These are phyloP conservation scores for Cisticola juncidis DNA, from an alignment of 2,113 vertebrate genomes.

Conservation along the genomic window DNA sequence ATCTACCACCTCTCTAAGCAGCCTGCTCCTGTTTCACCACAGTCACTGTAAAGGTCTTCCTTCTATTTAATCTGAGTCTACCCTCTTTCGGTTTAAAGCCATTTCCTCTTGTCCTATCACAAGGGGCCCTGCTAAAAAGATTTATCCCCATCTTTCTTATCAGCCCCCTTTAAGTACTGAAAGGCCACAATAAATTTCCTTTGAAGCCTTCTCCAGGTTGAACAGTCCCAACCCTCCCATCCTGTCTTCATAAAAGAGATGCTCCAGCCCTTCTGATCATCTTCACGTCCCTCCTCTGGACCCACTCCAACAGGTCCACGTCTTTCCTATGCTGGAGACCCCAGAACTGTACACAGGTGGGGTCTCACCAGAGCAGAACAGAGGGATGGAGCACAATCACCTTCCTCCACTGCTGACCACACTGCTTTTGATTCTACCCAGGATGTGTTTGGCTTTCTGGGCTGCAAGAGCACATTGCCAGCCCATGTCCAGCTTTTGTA, in stretches of 20 bases:
- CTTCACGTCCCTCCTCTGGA: not conserved
- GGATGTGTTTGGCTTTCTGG: not conserved
- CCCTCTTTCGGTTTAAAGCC: not conserved
- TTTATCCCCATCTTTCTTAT: not conserved
- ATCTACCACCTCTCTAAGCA: not conserved
- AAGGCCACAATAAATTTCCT: not conserved
- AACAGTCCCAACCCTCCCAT: not conserved
- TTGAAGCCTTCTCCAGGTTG: not conserved
- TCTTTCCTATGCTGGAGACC: not conserved
- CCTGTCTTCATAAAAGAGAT: not conserved
- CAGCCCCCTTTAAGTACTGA: not conserved
- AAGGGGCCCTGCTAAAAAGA: not conserved
- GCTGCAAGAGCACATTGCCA: not conserved
- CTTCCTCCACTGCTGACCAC: not conserved
- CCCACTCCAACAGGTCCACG: not conserved
- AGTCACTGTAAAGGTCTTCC: not conserved
- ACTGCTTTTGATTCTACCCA: not conserved
- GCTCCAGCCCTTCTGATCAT: not conserved
- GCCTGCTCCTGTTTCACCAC: not conserved
- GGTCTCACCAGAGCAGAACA: not conserved
- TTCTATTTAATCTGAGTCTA: not conserved
- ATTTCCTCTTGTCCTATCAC: not conserved
- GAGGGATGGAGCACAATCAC: not conserved
- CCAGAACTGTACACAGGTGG: not conserved
- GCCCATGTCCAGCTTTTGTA: not conserved